These are phyloP conservation scores for Brenthis hecate DNA, from an alignment of 2,888 invertebrate species.

Conservation along the genomic window DNA sequence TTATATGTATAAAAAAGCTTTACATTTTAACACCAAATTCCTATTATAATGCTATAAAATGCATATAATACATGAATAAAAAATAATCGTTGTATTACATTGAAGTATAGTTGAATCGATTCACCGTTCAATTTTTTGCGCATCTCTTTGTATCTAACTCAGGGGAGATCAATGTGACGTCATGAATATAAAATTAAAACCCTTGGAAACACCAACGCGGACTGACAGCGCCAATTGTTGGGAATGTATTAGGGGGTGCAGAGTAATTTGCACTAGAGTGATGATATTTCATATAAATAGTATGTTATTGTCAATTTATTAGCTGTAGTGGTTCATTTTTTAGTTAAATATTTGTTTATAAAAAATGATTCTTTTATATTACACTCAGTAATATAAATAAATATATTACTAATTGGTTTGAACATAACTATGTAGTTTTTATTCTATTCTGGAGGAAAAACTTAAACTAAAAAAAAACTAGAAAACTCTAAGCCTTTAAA, in stretches of 20 bases:
- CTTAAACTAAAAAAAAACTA: too few relatives aligned
- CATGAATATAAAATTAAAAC: conserved; percentile 80
- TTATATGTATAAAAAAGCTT: not conserved
- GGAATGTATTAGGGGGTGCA: conserved; percentile 52
- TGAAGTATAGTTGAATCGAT: conserved; percentile 22
- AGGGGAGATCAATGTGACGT: conserved; percentile 76
- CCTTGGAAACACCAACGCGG: conserved; percentile 66
- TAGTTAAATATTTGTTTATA: too few relatives aligned
- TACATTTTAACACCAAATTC: not conserved
- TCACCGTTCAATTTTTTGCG: conserved; percentile 26
- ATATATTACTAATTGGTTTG: too few relatives aligned
- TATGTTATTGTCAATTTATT: not conserved
- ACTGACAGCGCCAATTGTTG: conserved; percentile 70
- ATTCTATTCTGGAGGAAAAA: too few relatives aligned
- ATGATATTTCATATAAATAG: conserved; percentile 10
- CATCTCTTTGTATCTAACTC: conserved; percentile 54
- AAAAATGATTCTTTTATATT: too few relatives aligned
- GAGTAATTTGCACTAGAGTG: conserved; percentile 23
- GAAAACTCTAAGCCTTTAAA: too few relatives aligned
- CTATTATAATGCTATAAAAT: conserved; percentile 9
- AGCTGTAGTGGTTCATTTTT: not conserved
- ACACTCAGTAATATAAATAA: too few relatives aligned
- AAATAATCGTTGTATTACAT: conserved; percentile 18
- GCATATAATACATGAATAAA: conserved; percentile 5
- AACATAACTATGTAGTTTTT: too few relatives aligned